phyloP scores from a whole-genome alignment of 2,797 vertebrate genomes.

The Zenarchopterus dispar region DNA sequence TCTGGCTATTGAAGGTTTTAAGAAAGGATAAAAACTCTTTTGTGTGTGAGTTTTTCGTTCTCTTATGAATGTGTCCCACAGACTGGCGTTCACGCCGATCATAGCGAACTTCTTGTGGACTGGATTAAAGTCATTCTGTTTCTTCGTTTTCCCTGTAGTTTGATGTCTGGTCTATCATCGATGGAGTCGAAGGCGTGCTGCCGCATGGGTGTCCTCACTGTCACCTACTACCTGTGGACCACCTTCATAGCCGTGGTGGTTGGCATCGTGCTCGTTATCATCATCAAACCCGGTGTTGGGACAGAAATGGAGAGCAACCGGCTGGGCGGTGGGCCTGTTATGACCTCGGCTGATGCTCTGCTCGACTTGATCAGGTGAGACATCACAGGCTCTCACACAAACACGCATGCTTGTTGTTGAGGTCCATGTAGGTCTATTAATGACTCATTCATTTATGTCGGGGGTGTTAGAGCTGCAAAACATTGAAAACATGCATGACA shows the following conservation, averaged over 20 bases:
- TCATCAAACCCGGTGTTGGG: conserved; percentile 87
- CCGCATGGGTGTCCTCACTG: conserved; percentile 88
- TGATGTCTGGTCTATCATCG: conserved; percentile 91
- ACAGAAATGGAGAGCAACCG: conserved; percentile 85
- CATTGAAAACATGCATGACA: too few species aligned
- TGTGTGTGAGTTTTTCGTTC: too few species aligned
- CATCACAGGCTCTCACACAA: too few species aligned
- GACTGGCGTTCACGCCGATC: too few species aligned
- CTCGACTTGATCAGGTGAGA: conserved; percentile 90
- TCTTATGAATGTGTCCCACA: too few species aligned
- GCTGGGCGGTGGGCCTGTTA: conserved; percentile 81
- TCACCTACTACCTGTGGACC: conserved; percentile 93
- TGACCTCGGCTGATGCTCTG: conserved; percentile 89
- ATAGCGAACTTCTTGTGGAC: too few species aligned
- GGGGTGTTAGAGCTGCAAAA: too few species aligned
- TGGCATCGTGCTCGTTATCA: conserved; percentile 86
- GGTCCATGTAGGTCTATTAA: too few species aligned
- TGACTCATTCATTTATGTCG: too few species aligned
- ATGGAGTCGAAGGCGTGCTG: conserved; percentile 91
- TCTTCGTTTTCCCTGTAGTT: conserved; percentile 63
- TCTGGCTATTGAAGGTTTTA: too few species aligned
- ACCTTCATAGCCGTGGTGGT: conserved; percentile 90
- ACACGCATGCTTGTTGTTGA: too few species aligned
- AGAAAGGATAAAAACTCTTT: too few species aligned
- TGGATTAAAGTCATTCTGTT: background rate